These are phyloP conservation scores for Hedychridium roseum DNA, from an alignment of 2,888 invertebrate species.

Conservation along the genomic window DNA sequence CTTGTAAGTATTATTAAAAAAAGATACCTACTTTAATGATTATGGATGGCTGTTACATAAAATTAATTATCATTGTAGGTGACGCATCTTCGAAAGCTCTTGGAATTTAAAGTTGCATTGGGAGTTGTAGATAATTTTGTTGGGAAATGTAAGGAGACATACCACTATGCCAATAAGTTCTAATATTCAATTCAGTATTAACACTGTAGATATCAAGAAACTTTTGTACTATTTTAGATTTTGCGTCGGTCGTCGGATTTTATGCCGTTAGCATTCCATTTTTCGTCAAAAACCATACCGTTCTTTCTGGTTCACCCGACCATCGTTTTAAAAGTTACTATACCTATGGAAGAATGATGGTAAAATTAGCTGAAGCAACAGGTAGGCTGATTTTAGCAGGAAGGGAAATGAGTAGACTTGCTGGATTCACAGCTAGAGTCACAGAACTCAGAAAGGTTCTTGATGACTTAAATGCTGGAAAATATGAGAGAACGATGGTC, in stretches of 20 bases:
- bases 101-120: constrained; percentile 89
- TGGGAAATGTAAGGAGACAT: constrained; percentile 83
- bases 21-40: no score
- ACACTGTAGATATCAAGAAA: neutral
- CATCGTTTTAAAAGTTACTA: constrained; percentile 87
- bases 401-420: constrained; percentile 90
- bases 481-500: constrained; percentile 77
- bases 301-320: constrained; percentile 69
- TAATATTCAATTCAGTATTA: neutral
- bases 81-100: constrained; percentile 83
- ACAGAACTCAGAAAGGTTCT: constrained; percentile 88
- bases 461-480: constrained; percentile 81
- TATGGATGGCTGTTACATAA: no score
- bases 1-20: constrained; percentile 63
- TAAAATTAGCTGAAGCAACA: constrained; percentile 96
- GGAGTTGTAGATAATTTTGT: constrained; percentile 96
- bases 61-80: constrained; percentile 69
- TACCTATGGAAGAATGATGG: constrained; percentile 94
- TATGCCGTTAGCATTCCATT: constrained; percentile 95
- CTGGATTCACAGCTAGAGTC: constrained; percentile 93
- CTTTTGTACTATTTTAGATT: constrained; percentile 68
- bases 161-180: neutral
- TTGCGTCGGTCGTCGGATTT: constrained; percentile 96
- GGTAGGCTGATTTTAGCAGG: constrained; percentile 95
- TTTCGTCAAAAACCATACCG: constrained; percentile 77